Evolutionary conservation across 2,888 invertebrate species (phyloP).

Genomic region (Drosophila kambysellisi): DNA sequence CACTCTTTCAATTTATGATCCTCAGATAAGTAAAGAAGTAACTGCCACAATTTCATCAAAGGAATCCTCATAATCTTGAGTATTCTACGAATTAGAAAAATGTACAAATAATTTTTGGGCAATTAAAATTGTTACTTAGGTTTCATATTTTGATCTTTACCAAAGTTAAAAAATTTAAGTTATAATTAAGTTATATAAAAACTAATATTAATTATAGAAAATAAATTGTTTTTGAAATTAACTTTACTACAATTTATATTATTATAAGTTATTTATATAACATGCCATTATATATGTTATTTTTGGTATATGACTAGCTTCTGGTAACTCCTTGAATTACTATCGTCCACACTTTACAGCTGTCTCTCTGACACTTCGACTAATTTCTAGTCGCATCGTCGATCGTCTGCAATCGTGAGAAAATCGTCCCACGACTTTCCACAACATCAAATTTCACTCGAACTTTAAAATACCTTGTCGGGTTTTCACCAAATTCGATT

Average conservation of each 20-base stretch:
- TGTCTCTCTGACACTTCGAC: background rate
- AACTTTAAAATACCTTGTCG: constrained; percentile 50
- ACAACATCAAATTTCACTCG: constrained; percentile 50
- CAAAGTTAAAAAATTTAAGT: background rate
- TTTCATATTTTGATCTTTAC: background rate
- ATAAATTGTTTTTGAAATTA: background rate
- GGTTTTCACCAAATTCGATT: constrained; percentile 66
- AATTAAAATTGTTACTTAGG: background rate
- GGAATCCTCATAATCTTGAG: background rate
- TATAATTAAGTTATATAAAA: background rate
- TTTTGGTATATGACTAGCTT: background rate
- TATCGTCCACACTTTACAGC: background rate
- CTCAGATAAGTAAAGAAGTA: background rate
- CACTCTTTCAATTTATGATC: background rate
- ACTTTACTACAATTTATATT: too few relatives aligned
- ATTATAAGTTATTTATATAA: background rate
- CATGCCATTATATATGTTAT: background rate
- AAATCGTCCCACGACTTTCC: constrained; percentile 58
- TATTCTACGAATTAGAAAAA: background rate
- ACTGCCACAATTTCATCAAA: background rate
- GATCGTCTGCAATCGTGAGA: constrained; percentile 46
- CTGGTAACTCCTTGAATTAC: background rate
- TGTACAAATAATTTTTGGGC: background rate
- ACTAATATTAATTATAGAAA: background rate
- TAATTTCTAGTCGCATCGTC: constrained; percentile 3